Evolutionary conservation across 2,888 invertebrate species (phyloP).

Genomic region (Andrena trimmerana): DNA sequence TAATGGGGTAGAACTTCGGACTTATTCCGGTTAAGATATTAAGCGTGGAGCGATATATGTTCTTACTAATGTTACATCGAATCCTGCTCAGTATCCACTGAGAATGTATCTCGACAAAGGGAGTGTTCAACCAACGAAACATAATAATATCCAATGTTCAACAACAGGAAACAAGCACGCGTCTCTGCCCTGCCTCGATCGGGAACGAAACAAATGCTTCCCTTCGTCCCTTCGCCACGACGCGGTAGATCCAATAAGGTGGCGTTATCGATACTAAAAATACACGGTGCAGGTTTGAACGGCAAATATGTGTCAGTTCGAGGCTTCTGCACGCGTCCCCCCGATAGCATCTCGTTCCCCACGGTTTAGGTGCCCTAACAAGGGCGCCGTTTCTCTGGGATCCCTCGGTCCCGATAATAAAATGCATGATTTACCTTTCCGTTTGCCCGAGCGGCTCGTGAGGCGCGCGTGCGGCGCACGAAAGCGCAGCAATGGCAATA

Average conservation of each 20-base stretch:
- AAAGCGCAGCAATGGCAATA: conserved; percentile 51
- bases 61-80: conserved; percentile 12
- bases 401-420: conserved; percentile 75
- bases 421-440: conserved; percentile 83
- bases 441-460: conserved; percentile 59
- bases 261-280: conserved; percentile 54
- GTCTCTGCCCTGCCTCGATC: neutral
- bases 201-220: conserved; percentile 14
- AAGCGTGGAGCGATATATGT: conserved; percentile 72
- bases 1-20: conserved; percentile 80
- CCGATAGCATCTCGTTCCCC: conserved; percentile 32
- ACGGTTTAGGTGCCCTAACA: conserved; percentile 54
- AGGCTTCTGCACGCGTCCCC: conserved; percentile 6
- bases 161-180: too few relatives aligned
- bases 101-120: neutral
- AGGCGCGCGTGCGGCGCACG: conserved; percentile 34
- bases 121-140: neutral
- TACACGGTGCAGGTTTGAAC: conserved; percentile 49
- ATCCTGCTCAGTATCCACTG: neutral
- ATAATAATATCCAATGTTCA: neutral
- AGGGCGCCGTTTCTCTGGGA: conserved; percentile 32
- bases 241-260: conserved; percentile 12
- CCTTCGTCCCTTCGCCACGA: conserved; percentile 24
- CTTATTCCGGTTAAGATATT: conserved; percentile 80
- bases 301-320: conserved; percentile 53